Evolutionary conservation across 2,113 vertebrate species (phyloP), one percentile per base, ranked within the genome.

Genomic region (Suncus etruscus): DNA sequence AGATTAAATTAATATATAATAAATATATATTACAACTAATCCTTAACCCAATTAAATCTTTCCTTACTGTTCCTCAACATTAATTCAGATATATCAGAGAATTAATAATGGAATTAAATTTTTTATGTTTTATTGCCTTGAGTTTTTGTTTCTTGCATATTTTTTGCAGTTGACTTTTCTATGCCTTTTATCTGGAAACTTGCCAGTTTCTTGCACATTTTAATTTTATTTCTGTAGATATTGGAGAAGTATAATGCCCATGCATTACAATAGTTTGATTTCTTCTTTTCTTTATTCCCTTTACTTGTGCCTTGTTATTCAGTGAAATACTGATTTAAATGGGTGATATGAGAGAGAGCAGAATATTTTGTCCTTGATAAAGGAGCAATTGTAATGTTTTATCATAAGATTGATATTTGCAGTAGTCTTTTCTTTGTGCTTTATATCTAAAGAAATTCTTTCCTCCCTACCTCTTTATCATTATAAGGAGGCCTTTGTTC

Each of bases 291-390:
- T 32, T 9, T 58, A 14, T 3, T 3, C 1, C 8, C 3, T 29
- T 65, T 7, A 31, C 48, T 69, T 79, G 27, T 79, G 22, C 14
- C 27, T 74, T 39, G 58, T 66, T 18, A 25, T 88, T 68, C 32
- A 78, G 24, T 70, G 24, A 11, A 25, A 0, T 72, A 8, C 63
- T 73, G 54, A 32, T 89, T 89, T 47, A 27, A 77, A 73, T 79
- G 58, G 47, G 27, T 25, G 81, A 79, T 39, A 66, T 75, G 76
- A 51, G 8, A 51, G 6, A 51, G 8, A 51, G 6, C 16, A 74
- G 80, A 68, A 89, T 69, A 12, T 86, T 83, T 80, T 83, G 15
- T 89, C 86, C 31, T 88, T 83, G n/a, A 79, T 84, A 77, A 65
- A 22, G 70, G 47, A 6, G 0, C 54, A 27, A 24, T 94, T 86